These are phyloP conservation scores for Prorops nasuta DNA, from an alignment of 1,140 invertebrate genomes.

Conservation along the genomic window DNA sequence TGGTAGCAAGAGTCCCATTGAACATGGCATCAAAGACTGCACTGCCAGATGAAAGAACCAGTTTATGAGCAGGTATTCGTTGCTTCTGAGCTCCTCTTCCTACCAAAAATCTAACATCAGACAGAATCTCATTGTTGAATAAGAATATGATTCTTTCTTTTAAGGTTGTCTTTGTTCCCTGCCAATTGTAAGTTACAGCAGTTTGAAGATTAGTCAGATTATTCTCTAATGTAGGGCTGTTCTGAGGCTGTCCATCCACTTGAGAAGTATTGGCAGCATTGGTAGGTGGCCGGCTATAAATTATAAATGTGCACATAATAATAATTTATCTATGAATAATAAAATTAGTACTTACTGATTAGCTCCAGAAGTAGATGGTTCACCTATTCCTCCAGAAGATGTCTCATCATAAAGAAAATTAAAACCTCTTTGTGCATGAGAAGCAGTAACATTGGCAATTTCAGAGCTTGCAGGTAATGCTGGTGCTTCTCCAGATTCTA, in stretches of 20 bases:
- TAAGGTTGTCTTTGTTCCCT: slow-evolving; percentile 70
- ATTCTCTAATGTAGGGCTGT: slow-evolving; percentile 30
- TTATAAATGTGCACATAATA: slow-evolving; percentile 11
- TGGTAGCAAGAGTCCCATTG: slow-evolving; percentile 70
- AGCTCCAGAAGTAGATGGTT: slow-evolving; percentile 29
- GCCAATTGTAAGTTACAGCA: slow-evolving; percentile 61
- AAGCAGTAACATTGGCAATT: slow-evolving; percentile 31
- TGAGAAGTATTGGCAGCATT: slow-evolving; percentile 40
- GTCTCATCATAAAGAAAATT: slow-evolving; percentile 39
- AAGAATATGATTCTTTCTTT: slow-evolving; percentile 77
- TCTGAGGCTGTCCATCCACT: slow-evolving; percentile 32
- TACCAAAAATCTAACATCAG: slow-evolving; percentile 79
- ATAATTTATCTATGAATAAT: not conserved
- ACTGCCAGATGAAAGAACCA: slow-evolving; percentile 79
- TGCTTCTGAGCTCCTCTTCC: slow-evolving; percentile 69
- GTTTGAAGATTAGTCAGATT: slow-evolving; percentile 22
- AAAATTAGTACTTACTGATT: slow-evolving; percentile 32
- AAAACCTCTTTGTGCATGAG: slow-evolving; percentile 32
- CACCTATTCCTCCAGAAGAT: slow-evolving; percentile 20
- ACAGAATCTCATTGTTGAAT: slow-evolving; percentile 79
- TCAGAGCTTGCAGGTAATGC: slow-evolving; percentile 36
- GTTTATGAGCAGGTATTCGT: slow-evolving; percentile 80
- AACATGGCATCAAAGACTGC: slow-evolving; percentile 89
- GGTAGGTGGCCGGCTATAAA: slow-evolving; percentile 37
- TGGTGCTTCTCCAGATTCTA: slow-evolving; percentile 16